Evolutionary conservation across 2,888 invertebrate genomes (phyloP).

Genomic region (Bhutanitis thaidina): DNA sequence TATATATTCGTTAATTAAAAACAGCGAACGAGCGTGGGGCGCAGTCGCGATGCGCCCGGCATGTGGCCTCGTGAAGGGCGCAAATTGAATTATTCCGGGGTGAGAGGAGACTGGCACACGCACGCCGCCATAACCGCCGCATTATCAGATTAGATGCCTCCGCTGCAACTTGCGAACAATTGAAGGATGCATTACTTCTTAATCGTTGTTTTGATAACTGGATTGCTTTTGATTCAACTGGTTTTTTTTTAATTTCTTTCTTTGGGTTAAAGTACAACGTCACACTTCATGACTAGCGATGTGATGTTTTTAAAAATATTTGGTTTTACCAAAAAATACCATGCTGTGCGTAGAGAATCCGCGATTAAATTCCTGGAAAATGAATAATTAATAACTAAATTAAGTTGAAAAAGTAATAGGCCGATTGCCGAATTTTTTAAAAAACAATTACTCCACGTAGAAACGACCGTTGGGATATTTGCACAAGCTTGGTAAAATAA

Average conservation of each 20-base stretch:
- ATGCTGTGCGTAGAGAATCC: no score
- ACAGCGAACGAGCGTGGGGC: conserved; percentile 40
- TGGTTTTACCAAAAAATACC: no score
- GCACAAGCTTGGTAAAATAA: no score
- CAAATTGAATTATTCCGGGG: conserved; percentile 38
- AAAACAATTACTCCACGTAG: no score
- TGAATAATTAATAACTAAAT: no score
- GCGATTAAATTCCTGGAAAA: no score
- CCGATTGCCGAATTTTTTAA: no score
- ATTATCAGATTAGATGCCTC: conserved; percentile 44
- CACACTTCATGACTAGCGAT: no score
- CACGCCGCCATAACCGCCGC: conserved; percentile 38
- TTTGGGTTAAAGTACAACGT: no score
- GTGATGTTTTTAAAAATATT: no score
- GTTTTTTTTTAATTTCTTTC: background rate
- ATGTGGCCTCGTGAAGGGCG: conserved; percentile 37
- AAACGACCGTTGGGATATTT: no score
- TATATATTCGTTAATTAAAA: conserved; percentile 51
- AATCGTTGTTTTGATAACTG: conserved; percentile 11
- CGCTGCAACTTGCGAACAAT: conserved; percentile 34
- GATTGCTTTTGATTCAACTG: background rate
- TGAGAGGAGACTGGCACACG: conserved; percentile 29
- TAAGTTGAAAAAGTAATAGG: no score
- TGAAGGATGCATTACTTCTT: conserved; percentile 23
- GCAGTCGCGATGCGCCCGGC: conserved; percentile 30